These are phyloP conservation scores for Montipora capricornis DNA, from an alignment of 64 coral and sea anemone genomes.

Conservation along the genomic window DNA sequence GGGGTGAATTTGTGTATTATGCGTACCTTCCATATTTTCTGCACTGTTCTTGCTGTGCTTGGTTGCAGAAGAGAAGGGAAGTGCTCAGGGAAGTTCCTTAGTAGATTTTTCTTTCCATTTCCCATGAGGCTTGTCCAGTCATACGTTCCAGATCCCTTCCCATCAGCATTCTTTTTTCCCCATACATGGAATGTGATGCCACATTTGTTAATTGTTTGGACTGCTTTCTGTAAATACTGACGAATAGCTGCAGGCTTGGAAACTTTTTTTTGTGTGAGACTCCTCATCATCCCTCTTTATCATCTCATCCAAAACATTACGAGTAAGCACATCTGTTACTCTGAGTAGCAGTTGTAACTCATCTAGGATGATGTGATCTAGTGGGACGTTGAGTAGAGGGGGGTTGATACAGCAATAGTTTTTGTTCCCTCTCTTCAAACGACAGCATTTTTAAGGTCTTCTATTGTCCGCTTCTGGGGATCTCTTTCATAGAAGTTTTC, in stretches of 20 bases:
- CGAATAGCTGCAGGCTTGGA: not conserved
- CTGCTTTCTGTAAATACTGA: constrained; percentile 5
- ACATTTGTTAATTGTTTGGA: constrained; percentile 70
- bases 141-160: constrained; percentile 48
- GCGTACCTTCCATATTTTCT: not conserved
- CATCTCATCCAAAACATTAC: constrained; percentile 56
- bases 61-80: too few species aligned
- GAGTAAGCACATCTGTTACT: constrained; percentile 60
- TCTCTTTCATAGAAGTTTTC: not conserved
- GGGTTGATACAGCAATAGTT: not conserved
- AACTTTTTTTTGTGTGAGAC: not conserved
- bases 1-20: too few species aligned
- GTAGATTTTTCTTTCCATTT: constrained; percentile 31
- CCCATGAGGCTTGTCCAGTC: constrained; percentile 83
- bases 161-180: constrained; percentile 85
- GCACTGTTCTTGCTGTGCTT: not conserved
- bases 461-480: constrained; percentile 2
- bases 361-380: constrained; percentile 74
- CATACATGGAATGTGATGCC: constrained; percentile 71
- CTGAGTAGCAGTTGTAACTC: constrained; percentile 63
- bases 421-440: not conserved
- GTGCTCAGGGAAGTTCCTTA: constrained; percentile 18
- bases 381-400: constrained; percentile 47
- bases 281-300: constrained; percentile 71
- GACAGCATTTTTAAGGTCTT: not conserved